Conservation (phyloP, 2,888 invertebrate species). For the Lissocephala sabroskyi region DNA sequence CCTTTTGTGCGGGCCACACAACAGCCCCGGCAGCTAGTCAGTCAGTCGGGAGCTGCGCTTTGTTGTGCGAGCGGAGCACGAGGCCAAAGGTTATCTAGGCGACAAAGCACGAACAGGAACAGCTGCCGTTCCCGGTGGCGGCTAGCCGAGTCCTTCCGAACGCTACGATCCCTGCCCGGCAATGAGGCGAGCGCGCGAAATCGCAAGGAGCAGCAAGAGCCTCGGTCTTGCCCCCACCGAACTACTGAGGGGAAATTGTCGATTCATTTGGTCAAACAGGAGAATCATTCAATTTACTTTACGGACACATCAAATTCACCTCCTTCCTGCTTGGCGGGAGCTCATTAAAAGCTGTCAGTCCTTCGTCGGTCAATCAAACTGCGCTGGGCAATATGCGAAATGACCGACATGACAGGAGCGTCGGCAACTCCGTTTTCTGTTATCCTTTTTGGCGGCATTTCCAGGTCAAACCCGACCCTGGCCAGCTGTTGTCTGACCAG, state of each 20-base stretch:
- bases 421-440: no score
- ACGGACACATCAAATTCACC: slow-evolving; percentile 20
- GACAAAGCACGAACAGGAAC: slow-evolving; percentile 39
- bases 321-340: slow-evolving; percentile 8
- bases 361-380: not conserved
- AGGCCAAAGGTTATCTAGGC: slow-evolving; percentile 66
- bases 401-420: not conserved
- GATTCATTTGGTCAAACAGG: slow-evolving; percentile 14
- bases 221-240: slow-evolving; percentile 20
- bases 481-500: slow-evolving; percentile 46
- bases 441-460: slow-evolving; percentile 49
- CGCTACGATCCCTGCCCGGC: no score
- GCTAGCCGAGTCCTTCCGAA: no score
- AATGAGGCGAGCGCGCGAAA: no score
- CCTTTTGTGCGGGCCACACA: slow-evolving; percentile 45
- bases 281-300: slow-evolving; percentile 31
- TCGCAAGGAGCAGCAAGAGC: not conserved
- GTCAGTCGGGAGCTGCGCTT: slow-evolving; percentile 20
- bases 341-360: slow-evolving; percentile 35
- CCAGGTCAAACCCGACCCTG: slow-evolving; percentile 34
- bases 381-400: not conserved
- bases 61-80: slow-evolving; percentile 24
- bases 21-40: slow-evolving; percentile 16
- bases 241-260: slow-evolving; percentile 18
- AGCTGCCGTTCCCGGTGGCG: slow-evolving; percentile 42